Conservation (phyloP, 2,113 vertebrate species). For the Spheniscus mendiculus region DNA sequence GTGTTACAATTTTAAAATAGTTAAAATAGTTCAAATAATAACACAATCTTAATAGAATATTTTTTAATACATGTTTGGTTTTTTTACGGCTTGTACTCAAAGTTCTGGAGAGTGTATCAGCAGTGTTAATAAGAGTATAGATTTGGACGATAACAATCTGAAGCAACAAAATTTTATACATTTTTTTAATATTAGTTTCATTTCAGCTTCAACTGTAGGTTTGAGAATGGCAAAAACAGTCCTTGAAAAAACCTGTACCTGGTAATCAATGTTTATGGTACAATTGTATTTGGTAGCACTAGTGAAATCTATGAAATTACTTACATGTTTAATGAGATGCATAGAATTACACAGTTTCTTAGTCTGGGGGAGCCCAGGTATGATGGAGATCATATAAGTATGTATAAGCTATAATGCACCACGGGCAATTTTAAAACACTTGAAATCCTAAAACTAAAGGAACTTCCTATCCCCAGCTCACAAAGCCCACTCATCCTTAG, state of each 20-base stretch:
- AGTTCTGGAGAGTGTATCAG: background rate
- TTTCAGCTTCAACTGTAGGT: background rate
- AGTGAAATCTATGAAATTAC: background rate
- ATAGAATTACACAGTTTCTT: background rate
- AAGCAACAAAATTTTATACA: background rate
- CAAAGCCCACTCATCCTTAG: background rate
- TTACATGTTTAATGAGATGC: background rate
- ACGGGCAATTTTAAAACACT: background rate
- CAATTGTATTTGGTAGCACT: background rate
- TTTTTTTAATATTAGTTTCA: background rate
- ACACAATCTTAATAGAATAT: too few relatives aligned
- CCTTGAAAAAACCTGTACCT: too few relatives aligned
- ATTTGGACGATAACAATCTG: fast-evolving
- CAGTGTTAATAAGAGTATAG: background rate
- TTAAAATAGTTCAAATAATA: background rate
- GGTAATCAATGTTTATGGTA: background rate
- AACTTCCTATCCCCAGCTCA: background rate
- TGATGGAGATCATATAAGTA: background rate
- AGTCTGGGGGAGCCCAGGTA: fast-evolving
- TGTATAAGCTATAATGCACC: background rate
- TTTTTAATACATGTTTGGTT: fast-evolving
- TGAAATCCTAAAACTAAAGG: background rate
- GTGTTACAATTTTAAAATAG: background rate
- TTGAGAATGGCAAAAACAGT: background rate
- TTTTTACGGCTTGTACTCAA: background rate